These are phyloP conservation scores for Phytoseiulus persimilis DNA, from an alignment of 2,888 invertebrate genomes.

Conservation along the genomic window DNA sequence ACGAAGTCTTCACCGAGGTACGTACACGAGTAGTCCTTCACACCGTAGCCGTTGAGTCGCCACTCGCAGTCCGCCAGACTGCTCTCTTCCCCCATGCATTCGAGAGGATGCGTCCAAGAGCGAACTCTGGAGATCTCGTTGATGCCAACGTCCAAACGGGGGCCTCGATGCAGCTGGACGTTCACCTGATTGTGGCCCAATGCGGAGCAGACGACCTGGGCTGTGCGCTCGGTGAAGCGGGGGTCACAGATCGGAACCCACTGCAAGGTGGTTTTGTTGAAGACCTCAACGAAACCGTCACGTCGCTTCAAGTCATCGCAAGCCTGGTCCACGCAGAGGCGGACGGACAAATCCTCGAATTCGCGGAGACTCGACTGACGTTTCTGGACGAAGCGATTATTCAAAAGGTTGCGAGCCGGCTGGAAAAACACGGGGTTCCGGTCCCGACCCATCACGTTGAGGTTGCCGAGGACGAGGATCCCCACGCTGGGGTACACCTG, in stretches of 20 bases:
- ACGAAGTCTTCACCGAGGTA: conserved; percentile 80
- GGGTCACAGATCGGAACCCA: conserved; percentile 95
- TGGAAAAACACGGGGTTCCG: conserved; percentile 46
- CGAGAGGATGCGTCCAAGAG: conserved; percentile 89
- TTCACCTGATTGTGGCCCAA: conserved; percentile 80
- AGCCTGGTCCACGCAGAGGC: conserved; percentile 45
- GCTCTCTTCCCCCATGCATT: conserved; percentile 54
- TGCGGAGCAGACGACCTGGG: conserved; percentile 89
- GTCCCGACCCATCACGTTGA: conserved; percentile 68
- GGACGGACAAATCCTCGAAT: conserved; percentile 40
- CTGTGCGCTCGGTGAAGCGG: conserved; percentile 89
- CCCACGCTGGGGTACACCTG: conserved; percentile 85
- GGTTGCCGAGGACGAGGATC: conserved; percentile 80
- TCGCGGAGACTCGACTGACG: conserved; percentile 41
- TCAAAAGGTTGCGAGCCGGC: conserved; percentile 43
- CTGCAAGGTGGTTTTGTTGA: conserved; percentile 84
- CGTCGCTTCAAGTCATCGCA: conserved; percentile 49
- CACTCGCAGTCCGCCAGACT: conserved; percentile 54
- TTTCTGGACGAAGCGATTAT: conserved; percentile 31
- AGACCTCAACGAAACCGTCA: conserved; percentile 87
- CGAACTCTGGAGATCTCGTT: conserved; percentile 76
- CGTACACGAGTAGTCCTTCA: conserved; percentile 68
- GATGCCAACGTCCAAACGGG: conserved; percentile 77
- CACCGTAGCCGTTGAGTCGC: conserved; percentile 74
- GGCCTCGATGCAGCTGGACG: conserved; percentile 74